Conservation (phyloP, 2,888 invertebrate species). For the Argyresthia goedartella region DNA sequence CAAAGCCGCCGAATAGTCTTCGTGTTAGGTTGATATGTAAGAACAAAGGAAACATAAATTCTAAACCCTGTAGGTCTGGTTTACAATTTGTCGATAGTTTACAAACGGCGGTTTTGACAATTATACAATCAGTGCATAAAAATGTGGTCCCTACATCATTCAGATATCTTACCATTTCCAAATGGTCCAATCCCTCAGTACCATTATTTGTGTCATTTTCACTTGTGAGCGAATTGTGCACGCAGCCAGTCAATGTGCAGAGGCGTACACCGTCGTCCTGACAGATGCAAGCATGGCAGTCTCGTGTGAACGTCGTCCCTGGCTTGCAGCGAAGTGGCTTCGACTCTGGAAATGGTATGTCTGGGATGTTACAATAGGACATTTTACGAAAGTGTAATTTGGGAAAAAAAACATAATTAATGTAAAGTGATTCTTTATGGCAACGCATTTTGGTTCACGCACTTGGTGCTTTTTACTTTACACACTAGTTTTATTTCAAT, state of each 20-base stretch:
- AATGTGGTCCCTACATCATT: background rate
- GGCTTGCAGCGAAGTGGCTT: slow-evolving; percentile 50
- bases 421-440: background rate
- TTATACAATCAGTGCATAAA: background rate
- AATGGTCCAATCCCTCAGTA: too few species aligned
- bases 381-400: background rate
- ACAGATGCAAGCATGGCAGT: slow-evolving; percentile 66
- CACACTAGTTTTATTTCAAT: background rate
- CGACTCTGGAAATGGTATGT: slow-evolving; percentile 22
- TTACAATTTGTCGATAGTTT: background rate
- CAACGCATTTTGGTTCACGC: background rate
- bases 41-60: too few species aligned
- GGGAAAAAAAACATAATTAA: background rate
- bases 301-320: slow-evolving; percentile 46
- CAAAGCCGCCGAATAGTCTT: too few species aligned
- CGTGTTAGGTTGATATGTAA: too few species aligned
- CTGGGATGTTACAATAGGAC: background rate
- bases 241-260: slow-evolving; percentile 44
- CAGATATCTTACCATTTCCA: too few species aligned
- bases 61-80: background rate
- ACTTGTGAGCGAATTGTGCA: background rate
- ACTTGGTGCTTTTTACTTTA: background rate
- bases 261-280: slow-evolving; percentile 45
- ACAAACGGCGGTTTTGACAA: background rate
- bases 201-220: too few species aligned